phyloP scores from a whole-genome alignment of 2,113 vertebrate species.

The Varanus salvator region DNA sequence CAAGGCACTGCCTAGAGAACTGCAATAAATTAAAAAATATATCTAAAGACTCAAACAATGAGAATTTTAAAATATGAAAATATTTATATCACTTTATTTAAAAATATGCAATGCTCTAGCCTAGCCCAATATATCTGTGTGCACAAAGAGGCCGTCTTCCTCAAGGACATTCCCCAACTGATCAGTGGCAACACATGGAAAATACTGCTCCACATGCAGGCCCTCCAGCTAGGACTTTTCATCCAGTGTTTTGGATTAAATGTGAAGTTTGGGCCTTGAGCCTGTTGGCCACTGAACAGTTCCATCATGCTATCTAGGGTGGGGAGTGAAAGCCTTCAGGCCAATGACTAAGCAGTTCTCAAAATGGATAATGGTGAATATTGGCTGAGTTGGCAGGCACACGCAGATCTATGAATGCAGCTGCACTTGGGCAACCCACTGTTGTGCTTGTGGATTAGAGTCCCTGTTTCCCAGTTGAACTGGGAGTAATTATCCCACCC shows the following conservation, averaged over 20 bases:
- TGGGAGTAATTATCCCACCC: not conserved
- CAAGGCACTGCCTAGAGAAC: not conserved
- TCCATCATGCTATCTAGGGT: not conserved
- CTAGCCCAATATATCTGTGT: not conserved
- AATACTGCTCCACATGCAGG: not conserved
- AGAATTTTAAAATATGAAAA: not conserved
- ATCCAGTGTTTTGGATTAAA: not conserved
- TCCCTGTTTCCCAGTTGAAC: not conserved
- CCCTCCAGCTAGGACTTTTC: not conserved
- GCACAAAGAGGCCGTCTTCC: not conserved
- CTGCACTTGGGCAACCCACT: not conserved
- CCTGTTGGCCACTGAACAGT: not conserved
- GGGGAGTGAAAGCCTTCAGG: not conserved
- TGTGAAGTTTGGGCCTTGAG: not conserved
- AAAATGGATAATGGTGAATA: not conserved
- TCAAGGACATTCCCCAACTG: not conserved
- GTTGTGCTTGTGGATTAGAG: not conserved
- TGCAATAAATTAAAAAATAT: not conserved
- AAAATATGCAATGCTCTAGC: not conserved
- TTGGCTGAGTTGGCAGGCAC: not conserved
- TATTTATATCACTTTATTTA: not conserved
- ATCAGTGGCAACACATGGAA: not conserved
- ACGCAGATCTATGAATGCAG: not conserved
- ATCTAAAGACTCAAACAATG: not conserved
- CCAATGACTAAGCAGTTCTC: not conserved